Evolutionary conservation across 1,140 invertebrate genomes (phyloP).

Genomic region (Drosophila bipectinata): DNA sequence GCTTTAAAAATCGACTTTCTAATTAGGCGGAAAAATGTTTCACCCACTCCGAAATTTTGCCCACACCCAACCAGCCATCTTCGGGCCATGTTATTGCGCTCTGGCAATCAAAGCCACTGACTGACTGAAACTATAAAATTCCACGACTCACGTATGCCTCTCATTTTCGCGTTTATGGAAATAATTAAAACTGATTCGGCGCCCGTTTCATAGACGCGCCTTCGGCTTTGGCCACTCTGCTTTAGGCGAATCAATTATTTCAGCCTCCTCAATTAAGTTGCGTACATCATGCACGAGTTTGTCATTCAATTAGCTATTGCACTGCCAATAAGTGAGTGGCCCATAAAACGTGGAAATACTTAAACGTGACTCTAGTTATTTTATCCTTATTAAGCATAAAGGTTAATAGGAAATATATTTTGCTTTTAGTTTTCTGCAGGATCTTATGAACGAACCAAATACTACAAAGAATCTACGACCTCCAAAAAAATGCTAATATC

Average conservation of each 20-base stretch:
- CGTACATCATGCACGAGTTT: slow-evolving; percentile 56
- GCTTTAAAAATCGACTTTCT: slow-evolving; percentile 55
- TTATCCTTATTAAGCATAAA: background rate
- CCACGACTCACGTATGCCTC: slow-evolving; percentile 48
- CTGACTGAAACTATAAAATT: slow-evolving; percentile 56
- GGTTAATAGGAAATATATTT: background rate
- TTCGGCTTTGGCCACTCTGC: slow-evolving; percentile 1
- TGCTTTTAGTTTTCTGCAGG: background rate
- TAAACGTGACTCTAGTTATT: slow-evolving; percentile 51
- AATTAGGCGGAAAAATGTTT: slow-evolving; percentile 62
- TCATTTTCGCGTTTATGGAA: slow-evolving; percentile 62
- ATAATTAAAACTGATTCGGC: slow-evolving; percentile 76
- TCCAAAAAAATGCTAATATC: slow-evolving; percentile 11
- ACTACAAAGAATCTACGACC: background rate
- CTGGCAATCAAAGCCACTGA: slow-evolving; percentile 64
- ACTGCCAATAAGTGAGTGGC: slow-evolving; percentile 47
- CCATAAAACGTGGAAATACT: slow-evolving; percentile 44
- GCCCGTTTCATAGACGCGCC: slow-evolving; percentile 51
- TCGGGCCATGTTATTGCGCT: slow-evolving; percentile 32
- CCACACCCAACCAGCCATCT: background rate
- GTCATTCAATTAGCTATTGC: slow-evolving; percentile 65
- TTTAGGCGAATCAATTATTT: background rate
- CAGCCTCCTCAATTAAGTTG: slow-evolving; percentile 41
- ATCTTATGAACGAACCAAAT: background rate
- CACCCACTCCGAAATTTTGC: background rate